A percentile compares a stretch with the other conserved stretches of the same genome.
These are phyloP conservation scores for Tanaodytes sp. DNA, from an alignment of 2,888 invertebrate genomes.

Conservation along the genomic window DNA sequence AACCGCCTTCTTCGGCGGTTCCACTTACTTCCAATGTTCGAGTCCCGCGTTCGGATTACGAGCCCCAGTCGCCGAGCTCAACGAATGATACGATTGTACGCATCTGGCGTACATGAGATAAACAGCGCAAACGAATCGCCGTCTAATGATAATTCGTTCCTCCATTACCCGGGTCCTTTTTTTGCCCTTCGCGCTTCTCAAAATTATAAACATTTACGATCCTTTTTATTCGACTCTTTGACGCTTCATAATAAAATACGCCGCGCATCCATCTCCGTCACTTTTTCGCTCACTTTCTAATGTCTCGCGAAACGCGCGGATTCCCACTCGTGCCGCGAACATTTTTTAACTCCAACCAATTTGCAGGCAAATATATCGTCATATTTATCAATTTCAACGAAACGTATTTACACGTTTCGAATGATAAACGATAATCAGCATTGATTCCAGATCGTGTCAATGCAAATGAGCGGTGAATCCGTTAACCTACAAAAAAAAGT, in stretches of 20 bases:
- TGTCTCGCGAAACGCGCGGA: too few species aligned
- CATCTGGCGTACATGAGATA: conserved; percentile 30
- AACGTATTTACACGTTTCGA: too few species aligned
- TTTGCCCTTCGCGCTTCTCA: not conserved
- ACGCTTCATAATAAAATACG: not conserved
- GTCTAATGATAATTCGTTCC: conserved; percentile 37
- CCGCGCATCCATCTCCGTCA: not conserved
- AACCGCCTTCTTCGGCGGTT: conserved; percentile 41
- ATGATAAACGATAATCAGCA: conserved; percentile 8
- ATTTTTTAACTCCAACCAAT: too few species aligned
- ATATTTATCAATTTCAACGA: too few species aligned
- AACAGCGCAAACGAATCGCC: conserved; percentile 30
- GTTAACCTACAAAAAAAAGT: conserved; percentile 12
- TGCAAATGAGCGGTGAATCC: conserved; percentile 12
- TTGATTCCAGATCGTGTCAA: not conserved
- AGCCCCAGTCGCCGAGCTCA: conserved; percentile 27
- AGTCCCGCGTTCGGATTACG: conserved; percentile 31
- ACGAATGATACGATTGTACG: conserved; percentile 28
- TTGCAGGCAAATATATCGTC: too few species aligned
- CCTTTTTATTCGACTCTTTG: conserved; percentile 15
- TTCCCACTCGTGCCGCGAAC: too few species aligned
- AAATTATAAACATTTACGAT: conserved; percentile 15
- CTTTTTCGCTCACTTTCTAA: not conserved
- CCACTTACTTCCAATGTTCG: conserved; percentile 35
- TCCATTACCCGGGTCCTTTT: conserved; percentile 12